Evolutionary conservation across 2,113 vertebrate species (phyloP).

Genomic region (Himantopus leucocephalus): DNA sequence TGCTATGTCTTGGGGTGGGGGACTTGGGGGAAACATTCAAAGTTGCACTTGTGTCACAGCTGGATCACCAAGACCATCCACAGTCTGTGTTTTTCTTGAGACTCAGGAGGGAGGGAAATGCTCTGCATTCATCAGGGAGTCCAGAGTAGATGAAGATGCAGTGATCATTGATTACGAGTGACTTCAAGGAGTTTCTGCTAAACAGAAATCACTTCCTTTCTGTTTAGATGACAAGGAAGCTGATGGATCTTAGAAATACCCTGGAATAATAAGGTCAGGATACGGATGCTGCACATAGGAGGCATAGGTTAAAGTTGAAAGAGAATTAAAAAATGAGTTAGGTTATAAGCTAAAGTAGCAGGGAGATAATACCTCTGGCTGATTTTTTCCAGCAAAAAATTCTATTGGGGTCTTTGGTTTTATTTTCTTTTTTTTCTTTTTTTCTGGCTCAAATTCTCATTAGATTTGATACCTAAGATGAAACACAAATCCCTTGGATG

Average conservation of each 20-base stretch:
- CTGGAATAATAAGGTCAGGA: not conserved
- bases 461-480: not conserved
- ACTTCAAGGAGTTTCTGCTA: not conserved
- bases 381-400: not conserved
- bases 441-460: not conserved
- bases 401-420: not conserved
- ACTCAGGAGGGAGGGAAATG: not conserved
- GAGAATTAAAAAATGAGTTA: not conserved
- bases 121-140: not conserved
- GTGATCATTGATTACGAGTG: not conserved
- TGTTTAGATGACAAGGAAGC: not conserved
- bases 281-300: not conserved
- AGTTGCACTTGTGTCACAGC: not conserved
- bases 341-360: not conserved
- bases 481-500: not conserved
- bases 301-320: not conserved
- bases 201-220: not conserved
- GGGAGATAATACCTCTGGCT: not conserved
- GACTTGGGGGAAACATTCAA: not conserved
- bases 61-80: not conserved
- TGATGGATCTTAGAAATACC: not conserved
- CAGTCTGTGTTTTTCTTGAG: not conserved
- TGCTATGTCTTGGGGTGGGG: not conserved
- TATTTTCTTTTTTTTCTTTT: not conserved
- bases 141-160: not conserved